Conservation (phyloP, 2,113 vertebrate species). For the Prionailurus bengalensis region DNA sequence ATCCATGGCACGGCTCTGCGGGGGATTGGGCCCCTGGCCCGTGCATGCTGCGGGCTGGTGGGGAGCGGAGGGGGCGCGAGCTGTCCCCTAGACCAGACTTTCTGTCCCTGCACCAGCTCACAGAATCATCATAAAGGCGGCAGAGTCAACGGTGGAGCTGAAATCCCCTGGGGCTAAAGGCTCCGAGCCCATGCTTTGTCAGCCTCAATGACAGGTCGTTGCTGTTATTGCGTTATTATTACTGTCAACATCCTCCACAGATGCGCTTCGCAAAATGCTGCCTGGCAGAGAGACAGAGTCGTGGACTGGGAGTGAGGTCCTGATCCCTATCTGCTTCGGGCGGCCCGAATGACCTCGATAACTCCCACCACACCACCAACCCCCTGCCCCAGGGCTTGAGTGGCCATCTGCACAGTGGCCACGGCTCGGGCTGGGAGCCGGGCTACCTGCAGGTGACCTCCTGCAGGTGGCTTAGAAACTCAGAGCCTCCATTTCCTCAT, state of each 20-base stretch:
- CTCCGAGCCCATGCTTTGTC: background rate
- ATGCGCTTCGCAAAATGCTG: background rate
- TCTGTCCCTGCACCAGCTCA: background rate
- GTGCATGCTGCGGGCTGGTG: background rate
- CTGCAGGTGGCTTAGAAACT: background rate
- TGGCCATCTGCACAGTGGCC: background rate
- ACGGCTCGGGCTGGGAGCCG: accelerated
- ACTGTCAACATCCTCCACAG: background rate
- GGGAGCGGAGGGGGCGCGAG: accelerated
- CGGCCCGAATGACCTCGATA: background rate
- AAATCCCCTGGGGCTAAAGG: background rate
- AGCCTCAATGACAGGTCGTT: background rate
- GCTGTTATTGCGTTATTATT: background rate
- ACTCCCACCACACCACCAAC: background rate
- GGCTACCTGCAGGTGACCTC: background rate
- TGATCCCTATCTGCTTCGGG: accelerated
- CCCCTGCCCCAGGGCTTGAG: background rate
- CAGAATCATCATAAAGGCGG: background rate
- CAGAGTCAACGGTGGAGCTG: accelerated
- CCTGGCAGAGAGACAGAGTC: background rate
- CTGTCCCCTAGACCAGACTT: no score
- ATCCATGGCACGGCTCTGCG: background rate
- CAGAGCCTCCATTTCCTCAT: background rate
- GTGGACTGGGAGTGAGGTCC: background rate
- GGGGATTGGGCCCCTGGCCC: background rate